Conservation (phyloP, 2,888 invertebrate genomes). For the Liopterus haemorrhoidalis region DNA sequence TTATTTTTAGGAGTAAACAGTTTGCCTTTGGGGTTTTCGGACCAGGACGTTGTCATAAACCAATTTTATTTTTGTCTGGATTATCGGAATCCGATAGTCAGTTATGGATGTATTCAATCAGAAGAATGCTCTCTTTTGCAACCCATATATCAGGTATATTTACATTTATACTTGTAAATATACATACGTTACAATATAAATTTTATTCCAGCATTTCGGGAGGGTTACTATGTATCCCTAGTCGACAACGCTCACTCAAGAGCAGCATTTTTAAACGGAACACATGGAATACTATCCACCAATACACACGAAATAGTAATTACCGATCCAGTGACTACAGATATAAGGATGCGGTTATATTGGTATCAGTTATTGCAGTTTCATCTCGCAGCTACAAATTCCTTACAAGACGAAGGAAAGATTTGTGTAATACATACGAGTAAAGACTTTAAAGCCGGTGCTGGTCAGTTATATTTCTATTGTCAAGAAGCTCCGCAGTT, state of each 20-base stretch:
- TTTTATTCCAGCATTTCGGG: slow-evolving; percentile 43
- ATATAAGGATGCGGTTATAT: slow-evolving; percentile 49
- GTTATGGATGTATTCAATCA: slow-evolving; percentile 62
- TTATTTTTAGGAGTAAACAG: slow-evolving; percentile 51
- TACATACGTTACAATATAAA: slow-evolving; percentile 6
- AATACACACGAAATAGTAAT: slow-evolving; percentile 53
- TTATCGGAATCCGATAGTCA: slow-evolving; percentile 60
- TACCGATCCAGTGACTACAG: slow-evolving; percentile 49
- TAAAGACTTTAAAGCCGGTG: slow-evolving; percentile 50
- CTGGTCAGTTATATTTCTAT: slow-evolving; percentile 50
- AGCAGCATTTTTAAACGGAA: slow-evolving; percentile 53
- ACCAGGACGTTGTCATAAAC: slow-evolving; percentile 52
- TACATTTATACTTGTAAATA: not conserved
- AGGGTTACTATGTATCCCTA: slow-evolving; percentile 56
- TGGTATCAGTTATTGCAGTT: slow-evolving; percentile 59
- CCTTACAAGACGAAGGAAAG: slow-evolving; percentile 51
- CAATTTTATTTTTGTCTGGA: slow-evolving; percentile 60
- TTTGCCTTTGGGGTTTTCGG: slow-evolving; percentile 66
- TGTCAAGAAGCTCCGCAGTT: slow-evolving; percentile 47
- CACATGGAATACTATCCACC: slow-evolving; percentile 54
- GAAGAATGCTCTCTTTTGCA: slow-evolving; percentile 48
- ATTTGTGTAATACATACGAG: slow-evolving; percentile 58
- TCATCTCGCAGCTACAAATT: slow-evolving; percentile 48
- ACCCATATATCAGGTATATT: slow-evolving; percentile 42
- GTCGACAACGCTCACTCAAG: slow-evolving; percentile 59